Evolutionary conservation across 2,797 vertebrate genomes (phyloP).

Genomic region (Sorex maritimensis): DNA sequence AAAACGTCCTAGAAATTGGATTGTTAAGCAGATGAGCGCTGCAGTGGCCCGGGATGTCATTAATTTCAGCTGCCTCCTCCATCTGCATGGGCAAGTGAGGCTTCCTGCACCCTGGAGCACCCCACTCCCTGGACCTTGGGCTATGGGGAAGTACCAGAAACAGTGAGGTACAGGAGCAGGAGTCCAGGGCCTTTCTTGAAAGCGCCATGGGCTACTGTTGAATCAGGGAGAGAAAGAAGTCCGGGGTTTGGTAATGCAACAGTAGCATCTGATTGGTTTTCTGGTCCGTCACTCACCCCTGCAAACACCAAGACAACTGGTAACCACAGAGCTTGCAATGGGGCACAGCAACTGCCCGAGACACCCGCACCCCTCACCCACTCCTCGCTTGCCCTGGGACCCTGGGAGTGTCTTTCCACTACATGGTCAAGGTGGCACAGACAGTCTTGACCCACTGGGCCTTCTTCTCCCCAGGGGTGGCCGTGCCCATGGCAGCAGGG

Average conservation of each 20-base stretch:
- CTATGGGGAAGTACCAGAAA: not conserved
- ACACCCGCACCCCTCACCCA: not conserved
- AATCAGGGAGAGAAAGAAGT: slow-evolving; percentile 37
- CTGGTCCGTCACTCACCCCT: fast-evolving
- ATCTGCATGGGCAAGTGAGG: slow-evolving; percentile 83
- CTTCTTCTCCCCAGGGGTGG: not conserved
- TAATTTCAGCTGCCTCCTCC: slow-evolving; percentile 88
- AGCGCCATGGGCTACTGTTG: not conserved
- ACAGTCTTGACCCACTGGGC: not conserved
- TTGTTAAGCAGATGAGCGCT: slow-evolving; percentile 91
- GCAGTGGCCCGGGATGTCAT: slow-evolving; percentile 88
- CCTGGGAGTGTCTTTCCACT: not conserved
- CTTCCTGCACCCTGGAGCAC: not conserved
- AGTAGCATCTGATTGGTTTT: not conserved
- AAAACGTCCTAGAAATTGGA: slow-evolving; percentile 91
- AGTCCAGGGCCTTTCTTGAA: not conserved
- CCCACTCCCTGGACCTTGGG: not conserved
- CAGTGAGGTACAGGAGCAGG: not conserved
- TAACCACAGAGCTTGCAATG: not conserved
- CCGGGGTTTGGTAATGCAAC: not conserved
- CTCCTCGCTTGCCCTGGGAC: too few relatives aligned
- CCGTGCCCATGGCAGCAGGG: not conserved
- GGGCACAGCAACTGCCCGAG: too few relatives aligned
- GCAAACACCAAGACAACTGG: too few relatives aligned
- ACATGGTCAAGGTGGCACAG: slow-evolving; percentile 54